Conservation (phyloP, 2,888 invertebrate genomes). For the Elysia crispata region DNA sequence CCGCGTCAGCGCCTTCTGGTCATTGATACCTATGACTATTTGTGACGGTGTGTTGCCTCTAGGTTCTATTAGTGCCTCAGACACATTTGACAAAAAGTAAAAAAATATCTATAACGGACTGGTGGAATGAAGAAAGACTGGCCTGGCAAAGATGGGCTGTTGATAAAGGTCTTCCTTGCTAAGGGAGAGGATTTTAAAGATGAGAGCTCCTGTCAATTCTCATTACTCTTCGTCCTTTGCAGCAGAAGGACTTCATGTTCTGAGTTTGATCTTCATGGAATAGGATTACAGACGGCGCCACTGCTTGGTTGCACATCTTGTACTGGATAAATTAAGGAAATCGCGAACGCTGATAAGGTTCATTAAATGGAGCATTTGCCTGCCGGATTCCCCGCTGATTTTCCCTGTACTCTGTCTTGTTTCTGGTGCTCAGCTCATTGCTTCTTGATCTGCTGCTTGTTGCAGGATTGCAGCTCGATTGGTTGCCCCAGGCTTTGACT, state of each 20-base stretch:
- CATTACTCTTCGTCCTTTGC: conserved; percentile 27
- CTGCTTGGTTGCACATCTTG: conserved; percentile 33
- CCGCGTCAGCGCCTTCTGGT: conserved; percentile 23
- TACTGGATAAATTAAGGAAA: conserved; percentile 22
- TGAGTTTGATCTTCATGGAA: conserved; percentile 35
- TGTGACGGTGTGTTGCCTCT: conserved; percentile 17
- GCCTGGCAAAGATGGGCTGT: conserved; percentile 19
- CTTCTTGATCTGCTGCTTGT: neutral
- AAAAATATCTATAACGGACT: conserved; percentile 26
- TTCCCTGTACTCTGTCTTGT: too few relatives aligned
- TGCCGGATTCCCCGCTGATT: too few relatives aligned
- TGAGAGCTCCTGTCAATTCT: conserved; percentile 26
- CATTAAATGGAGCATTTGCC: conserved; percentile 22
- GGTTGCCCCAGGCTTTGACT: neutral
- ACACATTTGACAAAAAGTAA: conserved; percentile 29
- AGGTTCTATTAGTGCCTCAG: conserved; percentile 26
- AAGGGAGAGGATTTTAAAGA: conserved; percentile 24
- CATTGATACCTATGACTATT: conserved; percentile 9
- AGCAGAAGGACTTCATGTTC: conserved; percentile 29
- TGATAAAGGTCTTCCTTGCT: conserved; percentile 26
- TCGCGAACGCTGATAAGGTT: conserved; percentile 28
- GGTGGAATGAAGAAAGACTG: conserved; percentile 23
- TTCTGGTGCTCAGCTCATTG: too few relatives aligned
- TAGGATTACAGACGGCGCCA: conserved; percentile 28
- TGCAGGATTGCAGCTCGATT: too few relatives aligned